Conservation (phyloP, 2,113 vertebrate species). For the Puma concolor region DNA sequence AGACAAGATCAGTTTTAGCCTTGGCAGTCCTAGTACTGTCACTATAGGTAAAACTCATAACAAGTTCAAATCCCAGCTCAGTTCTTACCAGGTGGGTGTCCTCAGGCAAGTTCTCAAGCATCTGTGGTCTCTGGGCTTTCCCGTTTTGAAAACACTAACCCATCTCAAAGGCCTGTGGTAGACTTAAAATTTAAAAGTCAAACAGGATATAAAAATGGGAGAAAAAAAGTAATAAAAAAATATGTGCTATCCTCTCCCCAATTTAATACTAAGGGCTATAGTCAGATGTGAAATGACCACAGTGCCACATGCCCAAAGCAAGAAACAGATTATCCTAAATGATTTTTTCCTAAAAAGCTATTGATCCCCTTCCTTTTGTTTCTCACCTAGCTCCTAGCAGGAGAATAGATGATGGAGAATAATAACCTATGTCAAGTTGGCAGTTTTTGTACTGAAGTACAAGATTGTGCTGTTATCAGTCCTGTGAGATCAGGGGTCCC, state of each 20-base stretch:
- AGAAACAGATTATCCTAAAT: conserved; percentile 6
- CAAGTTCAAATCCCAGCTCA: conserved; percentile 28
- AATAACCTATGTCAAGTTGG: neutral
- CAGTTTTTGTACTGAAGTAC: neutral
- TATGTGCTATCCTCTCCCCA: neutral
- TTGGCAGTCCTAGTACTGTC: conserved; percentile 1
- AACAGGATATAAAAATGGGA: conserved; percentile 35
- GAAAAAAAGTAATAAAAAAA: conserved; percentile 8
- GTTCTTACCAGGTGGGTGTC: neutral
- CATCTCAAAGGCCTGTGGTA: neutral
- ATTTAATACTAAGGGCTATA: neutral
- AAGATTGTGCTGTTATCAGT: neutral
- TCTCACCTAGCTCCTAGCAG: neutral
- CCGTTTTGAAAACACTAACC: neutral
- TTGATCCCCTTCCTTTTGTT: neutral
- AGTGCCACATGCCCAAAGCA: neutral
- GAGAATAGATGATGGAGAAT: neutral
- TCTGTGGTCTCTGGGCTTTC: neutral
- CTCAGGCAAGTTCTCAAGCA: conserved; percentile 7
- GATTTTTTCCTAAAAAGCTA: neutral
- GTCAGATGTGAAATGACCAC: neutral
- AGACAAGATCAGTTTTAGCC: neutral
- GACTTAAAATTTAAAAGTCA: conserved; percentile 10
- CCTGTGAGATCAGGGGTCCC: neutral
- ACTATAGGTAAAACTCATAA: conserved; percentile 33